Evolutionary conservation across 1,140 invertebrate genomes (phyloP), one percentile per base, ranked within the genome.

Genomic region (Chymomyza costata): DNA sequence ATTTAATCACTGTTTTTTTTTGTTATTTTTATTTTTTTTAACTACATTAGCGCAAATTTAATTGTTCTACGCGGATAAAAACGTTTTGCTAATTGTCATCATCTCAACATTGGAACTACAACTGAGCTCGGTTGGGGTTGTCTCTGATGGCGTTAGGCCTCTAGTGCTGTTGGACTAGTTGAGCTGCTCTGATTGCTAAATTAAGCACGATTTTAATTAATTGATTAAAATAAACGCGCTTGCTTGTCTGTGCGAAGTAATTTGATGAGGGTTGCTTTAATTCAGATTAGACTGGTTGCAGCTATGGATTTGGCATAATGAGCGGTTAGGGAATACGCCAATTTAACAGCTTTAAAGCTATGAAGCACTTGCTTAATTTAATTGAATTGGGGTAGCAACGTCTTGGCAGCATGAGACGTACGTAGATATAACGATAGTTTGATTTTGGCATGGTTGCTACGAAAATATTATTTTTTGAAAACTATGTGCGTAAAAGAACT

Each of bases 21-120:
- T 41, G n/a, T n/a, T n/a, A n/a, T n/a, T n/a, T n/a, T n/a, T n/a
- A n/a, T n/a, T n/a, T n/a, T n/a, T n/a, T n/a, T n/a, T n/a, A n/a
- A n/a, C n/a, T n/a, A n/a, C n/a, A n/a, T n/a, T 49, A 39, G 65
- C 37, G 45, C 16, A 13, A 50, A 40, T 64, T 56, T 34, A 70
- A 62, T 65, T 65, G 48, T 37, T 48, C 46, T 28, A 46, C 41
- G 31, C 34, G 34, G 37, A 41, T 11, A 25, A 3, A 8, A 37
- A 47, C 53, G 43, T 58, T 49, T 37, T 51, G 56, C 78, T 78
- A 82, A 82, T 82, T 82, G 76, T 82, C 76, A 58, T 65, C 55
- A 58, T 65, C 55, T 69, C 59, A 53, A 62, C 76, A 67, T 76
- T 81, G 56, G 70, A 55, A 68, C 53, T 76, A 54, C 70, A 55